Evolutionary conservation across 2,888 invertebrate species (phyloP), one percentile per base, ranked within the genome.

Genomic region (Pasiphila rectangulata): DNA sequence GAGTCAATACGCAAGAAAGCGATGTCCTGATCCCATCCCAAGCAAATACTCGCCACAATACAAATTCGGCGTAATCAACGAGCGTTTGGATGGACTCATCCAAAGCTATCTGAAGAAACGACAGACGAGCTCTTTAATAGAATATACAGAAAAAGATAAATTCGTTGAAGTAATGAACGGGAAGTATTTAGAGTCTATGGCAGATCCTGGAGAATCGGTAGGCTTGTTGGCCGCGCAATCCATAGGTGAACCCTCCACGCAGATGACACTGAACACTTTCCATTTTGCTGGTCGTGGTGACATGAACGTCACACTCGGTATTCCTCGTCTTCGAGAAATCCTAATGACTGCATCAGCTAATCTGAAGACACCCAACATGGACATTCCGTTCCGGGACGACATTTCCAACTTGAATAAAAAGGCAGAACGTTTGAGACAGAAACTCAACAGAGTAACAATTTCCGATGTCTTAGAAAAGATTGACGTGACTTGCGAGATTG

Each of bases 241-340:
- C 0, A 95, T 99, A 52, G 99, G 99, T 46, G 99, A 99, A 82
- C 99, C 99, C 0, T 99, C 99, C 1, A 99, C 99, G 48, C 99
- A 99, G 91, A 99, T 99, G 99, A 99, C 99, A 67, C 86, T 99
- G 75, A 99, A 99, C 81, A 99, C 99, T 25, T 99, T 99, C 83
- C 99, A 99, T 76, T 99, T 99, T 79, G 99, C 99, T 65, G 99
- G 99, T 72, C 94, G 98, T 84, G 98, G 99, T 90, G 99, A 99
- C 85, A 99, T 99, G 98, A 99, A 99, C 90, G 99, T 99, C 0
- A 99, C 99, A 0, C 90, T 99, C n/a, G 99, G 99, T 90, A 99
- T 99, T 64, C 99, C 99, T 0, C 93, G 99, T 62, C 90, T 99
- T 3, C 89, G 98, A 62, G 99, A 99, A 91, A 98, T 99, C 62